phyloP scores from a whole-genome alignment of 35 echinoderm and acorn worm genomes.

The Amphiura filiformis region DNA sequence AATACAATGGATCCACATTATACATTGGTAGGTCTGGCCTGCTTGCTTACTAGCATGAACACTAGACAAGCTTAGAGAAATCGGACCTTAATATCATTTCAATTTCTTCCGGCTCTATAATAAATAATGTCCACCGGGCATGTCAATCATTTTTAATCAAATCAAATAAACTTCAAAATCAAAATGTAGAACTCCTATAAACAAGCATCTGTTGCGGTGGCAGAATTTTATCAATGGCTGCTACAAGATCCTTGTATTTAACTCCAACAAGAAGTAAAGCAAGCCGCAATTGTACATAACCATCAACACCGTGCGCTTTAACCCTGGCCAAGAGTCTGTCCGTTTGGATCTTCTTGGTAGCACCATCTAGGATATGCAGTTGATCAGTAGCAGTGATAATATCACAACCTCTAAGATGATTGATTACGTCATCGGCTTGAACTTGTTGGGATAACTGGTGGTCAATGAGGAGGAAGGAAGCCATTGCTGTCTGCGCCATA shows the following conservation, averaged over 20 bases:
- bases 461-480: not conserved
- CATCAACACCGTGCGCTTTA: not conserved
- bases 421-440: not conserved
- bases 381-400: not conserved
- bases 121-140: no score
- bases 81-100: no score
- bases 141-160: no score
- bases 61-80: no score
- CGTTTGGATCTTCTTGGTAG: conserved; percentile 2
- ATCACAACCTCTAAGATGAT: not conserved
- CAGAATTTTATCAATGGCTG: not conserved
- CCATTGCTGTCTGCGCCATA: not conserved
- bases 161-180: no score
- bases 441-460: not conserved
- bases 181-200: not conserved
- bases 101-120: no score
- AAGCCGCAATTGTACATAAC: not conserved
- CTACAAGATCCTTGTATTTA: not conserved
- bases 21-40: no score
- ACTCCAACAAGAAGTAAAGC: not conserved
- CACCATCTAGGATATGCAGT: not conserved
- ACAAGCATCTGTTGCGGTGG: not conserved
- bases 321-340: not conserved
- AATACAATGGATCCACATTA: no score
- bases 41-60: no score